Evolutionary conservation across 2,888 invertebrate species (phyloP), one percentile per base, ranked within the genome.

Genomic region (Parthenolecanium corni): DNA sequence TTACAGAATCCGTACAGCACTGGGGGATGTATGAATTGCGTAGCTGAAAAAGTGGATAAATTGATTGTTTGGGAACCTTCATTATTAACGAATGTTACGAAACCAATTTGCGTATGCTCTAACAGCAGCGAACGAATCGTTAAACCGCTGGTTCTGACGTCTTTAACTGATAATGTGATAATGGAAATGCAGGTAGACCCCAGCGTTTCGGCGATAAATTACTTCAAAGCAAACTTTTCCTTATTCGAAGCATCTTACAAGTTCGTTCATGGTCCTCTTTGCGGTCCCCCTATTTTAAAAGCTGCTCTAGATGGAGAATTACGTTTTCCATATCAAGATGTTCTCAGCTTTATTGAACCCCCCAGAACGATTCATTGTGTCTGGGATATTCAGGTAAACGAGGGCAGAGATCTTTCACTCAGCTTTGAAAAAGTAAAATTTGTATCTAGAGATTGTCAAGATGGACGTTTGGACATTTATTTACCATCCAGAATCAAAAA

Each of bases 241-340:
- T 77, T 92, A 3, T 91, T 92, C 71, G 86, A 89, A 73, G 92
- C 91, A 0, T 80, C 81, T 4, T 93, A 89, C 72, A 89, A 90
- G 72, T 92, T 92, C 71, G 88, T 90, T 1, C 91, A 92, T 69
- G 89, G 89, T 1, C 90, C 90, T 0, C 76, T 90, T 1, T 91
- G 91, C 71, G 91, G 91, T 0, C 89, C 90, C 0, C 83, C 90
- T 0, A 81, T 86, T 3, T 74, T 90, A 52, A 84, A 85, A 6
- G 86, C 89, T 0, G 81, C 83, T 0, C 83, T 86, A 1, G 89
- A 90, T 69, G 66, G 66, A 6, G 64, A 65, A 16, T 38, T 66
- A 1, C 25, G 58, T 24, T 66, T 65, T 20, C 66, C 66, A 12
- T 61, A 62, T 14, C 65, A 49, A 11, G 65, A 66, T 18, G 65